Evolutionary conservation across 2,113 vertebrate species (phyloP).

Genomic region (Anhinga anhinga): DNA sequence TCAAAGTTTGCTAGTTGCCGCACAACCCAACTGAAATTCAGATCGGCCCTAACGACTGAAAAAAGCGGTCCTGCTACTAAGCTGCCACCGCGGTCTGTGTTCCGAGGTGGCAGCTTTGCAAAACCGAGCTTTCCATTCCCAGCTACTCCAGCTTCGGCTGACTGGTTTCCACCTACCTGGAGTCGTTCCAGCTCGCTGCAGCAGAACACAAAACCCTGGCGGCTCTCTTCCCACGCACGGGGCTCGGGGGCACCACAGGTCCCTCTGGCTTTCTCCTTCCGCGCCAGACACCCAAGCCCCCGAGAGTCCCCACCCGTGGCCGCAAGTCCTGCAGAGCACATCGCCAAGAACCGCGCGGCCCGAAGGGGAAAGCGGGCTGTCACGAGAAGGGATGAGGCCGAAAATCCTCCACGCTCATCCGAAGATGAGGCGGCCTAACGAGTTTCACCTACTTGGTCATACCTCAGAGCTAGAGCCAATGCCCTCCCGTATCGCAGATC

Average conservation of each 20-base stretch:
- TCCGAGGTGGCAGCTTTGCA: background rate
- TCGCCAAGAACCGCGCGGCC: rapidly evolving
- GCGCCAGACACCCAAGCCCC: rapidly evolving
- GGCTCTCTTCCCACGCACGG: rapidly evolving
- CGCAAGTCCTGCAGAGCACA: background rate
- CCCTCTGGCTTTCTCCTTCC: background rate
- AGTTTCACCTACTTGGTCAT: background rate
- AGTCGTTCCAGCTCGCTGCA: rapidly evolving
- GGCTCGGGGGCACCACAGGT: background rate
- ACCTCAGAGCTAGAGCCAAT: background rate
- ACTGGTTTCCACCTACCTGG: background rate
- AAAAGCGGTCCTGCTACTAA: background rate
- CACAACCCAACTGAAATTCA: background rate
- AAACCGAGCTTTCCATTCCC: rapidly evolving
- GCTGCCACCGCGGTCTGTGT: rapidly evolving
- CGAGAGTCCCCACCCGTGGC: rapidly evolving
- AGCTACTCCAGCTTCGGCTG: background rate
- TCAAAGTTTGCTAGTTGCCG: background rate
- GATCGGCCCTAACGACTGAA: background rate
- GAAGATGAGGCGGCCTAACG: background rate
- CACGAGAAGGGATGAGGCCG: background rate
- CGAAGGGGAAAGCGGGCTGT: background rate
- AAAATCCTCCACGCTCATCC: background rate
- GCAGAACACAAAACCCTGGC: background rate
- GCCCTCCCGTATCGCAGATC: background rate